Percentiles rank a stretch among this genome's conserved stretches.
These are phyloP conservation scores for Synergus laeviventris DNA, from an alignment of 2,888 invertebrate genomes.

Conservation along the genomic window DNA sequence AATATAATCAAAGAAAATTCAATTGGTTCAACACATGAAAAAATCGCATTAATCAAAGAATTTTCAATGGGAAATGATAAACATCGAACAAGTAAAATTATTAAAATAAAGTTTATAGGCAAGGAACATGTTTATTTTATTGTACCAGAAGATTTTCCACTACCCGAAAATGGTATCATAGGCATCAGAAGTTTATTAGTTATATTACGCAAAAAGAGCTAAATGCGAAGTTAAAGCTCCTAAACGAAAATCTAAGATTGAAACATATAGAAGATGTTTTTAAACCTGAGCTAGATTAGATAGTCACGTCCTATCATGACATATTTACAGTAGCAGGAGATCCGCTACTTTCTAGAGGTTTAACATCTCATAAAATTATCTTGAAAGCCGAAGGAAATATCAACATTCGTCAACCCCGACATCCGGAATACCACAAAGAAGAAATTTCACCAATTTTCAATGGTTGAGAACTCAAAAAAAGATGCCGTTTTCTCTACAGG, in stretches of 20 bases:
- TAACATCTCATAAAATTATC: slow-evolving; percentile 2
- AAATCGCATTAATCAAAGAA: neutral
- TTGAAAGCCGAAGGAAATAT: neutral
- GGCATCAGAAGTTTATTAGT: no score
- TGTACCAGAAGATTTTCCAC: neutral
- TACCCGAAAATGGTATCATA: neutral
- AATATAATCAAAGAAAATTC: neutral
- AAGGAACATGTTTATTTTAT: neutral
- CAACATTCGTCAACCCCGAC: neutral
- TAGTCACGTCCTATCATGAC: neutral
- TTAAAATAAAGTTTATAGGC: neutral
- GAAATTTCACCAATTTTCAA: neutral
- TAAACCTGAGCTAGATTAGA: neutral
- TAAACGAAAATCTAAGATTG: neutral
- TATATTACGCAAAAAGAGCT: neutral
- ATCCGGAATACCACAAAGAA: slow-evolving; percentile 6
- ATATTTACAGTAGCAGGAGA: slow-evolving; percentile 29
- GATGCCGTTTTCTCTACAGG: neutral
- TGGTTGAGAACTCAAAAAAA: neutral
- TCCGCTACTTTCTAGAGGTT: neutral
- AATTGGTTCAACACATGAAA: neutral
- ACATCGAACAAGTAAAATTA: neutral
- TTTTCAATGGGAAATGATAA: neutral
- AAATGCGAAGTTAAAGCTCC: neutral
- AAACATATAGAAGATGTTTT: neutral